Evolutionary conservation across 2,888 invertebrate genomes (phyloP), one percentile per base, ranked within the genome.

Genomic region (Strigamia maritima): DNA sequence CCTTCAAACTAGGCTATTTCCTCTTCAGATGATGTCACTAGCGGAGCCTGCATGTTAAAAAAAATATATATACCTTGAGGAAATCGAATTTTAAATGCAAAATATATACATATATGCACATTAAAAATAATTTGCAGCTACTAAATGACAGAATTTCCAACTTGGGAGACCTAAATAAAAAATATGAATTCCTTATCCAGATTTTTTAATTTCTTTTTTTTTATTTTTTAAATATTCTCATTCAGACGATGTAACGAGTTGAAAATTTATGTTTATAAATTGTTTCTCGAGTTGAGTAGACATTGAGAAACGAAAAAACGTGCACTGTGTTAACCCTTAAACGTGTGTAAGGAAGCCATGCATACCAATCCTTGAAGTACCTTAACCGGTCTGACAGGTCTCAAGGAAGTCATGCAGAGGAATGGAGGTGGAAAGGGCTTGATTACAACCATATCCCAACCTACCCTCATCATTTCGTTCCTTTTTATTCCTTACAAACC

Each of bases 301-400:
- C 19, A 54, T 8, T 19, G n/a, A 19, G 54, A 54, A 54, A 19
- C 19, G 70, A 70, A 70, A 70, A 70, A 70, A 70, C 70, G 70
- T 70, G 70, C 70, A 70, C 70, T 70, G 70, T 14, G 70, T 70
- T 70, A 70, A 70, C 70, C 70, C 70, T 70, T 35, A 70, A 70
- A 70, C 70, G 70, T 70, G 70, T 70, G 70, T 70, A 70, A 70
- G 70, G 70, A 70, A 70, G 70, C 70, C 70, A 26, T 70, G 70
- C 70, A 70, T 70, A 70, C 70, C 70, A 70, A 26, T 70, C 70
- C 70, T 70, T 70, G 70, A 70, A 70, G 28, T 70, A 16, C 26
- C 70, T 70, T n/a, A 28, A 70, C 70, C 70, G 70, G 70, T 70
- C 70, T 70, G 70, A 70, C 70, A 14, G 70, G 70, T 70, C 70